phyloP scores from a whole-genome alignment of 2,888 invertebrate genomes.

The Philonicus albiceps region DNA sequence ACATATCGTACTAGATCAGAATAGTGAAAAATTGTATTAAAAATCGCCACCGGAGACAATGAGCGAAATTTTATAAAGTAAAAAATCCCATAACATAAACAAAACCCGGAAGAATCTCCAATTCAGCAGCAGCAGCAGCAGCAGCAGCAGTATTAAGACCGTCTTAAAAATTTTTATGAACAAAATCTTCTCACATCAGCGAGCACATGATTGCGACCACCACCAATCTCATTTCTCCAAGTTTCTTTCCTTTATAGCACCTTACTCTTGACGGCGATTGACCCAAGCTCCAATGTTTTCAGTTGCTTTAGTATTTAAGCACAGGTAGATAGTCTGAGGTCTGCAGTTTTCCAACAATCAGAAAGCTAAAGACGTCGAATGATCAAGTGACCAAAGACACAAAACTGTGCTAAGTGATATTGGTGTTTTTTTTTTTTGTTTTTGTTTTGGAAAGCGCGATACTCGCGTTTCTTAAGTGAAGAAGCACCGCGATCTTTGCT shows the following conservation, averaged over 20 bases:
- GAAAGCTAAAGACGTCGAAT: neutral
- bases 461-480: neutral
- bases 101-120: neutral
- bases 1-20: neutral
- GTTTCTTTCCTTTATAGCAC: neutral
- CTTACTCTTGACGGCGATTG: neutral
- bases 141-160: neutral
- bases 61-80: neutral
- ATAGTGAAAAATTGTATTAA: neutral
- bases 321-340: neutral
- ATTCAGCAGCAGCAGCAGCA: neutral
- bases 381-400: neutral
- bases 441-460: conserved; percentile 11
- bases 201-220: neutral
- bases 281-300: neutral
- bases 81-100: neutral
- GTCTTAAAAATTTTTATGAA: neutral
- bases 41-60: neutral
- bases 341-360: conserved; percentile 9
- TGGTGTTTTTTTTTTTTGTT: too few species aligned
- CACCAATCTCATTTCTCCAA: neutral
- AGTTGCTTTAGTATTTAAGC: neutral
- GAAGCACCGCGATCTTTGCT: neutral
- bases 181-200: neutral
- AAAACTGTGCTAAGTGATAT: neutral